Evolutionary conservation across 2,113 vertebrate species (phyloP), one percentile per base, ranked within the genome.

Genomic region (Paradisaea rubra): DNA sequence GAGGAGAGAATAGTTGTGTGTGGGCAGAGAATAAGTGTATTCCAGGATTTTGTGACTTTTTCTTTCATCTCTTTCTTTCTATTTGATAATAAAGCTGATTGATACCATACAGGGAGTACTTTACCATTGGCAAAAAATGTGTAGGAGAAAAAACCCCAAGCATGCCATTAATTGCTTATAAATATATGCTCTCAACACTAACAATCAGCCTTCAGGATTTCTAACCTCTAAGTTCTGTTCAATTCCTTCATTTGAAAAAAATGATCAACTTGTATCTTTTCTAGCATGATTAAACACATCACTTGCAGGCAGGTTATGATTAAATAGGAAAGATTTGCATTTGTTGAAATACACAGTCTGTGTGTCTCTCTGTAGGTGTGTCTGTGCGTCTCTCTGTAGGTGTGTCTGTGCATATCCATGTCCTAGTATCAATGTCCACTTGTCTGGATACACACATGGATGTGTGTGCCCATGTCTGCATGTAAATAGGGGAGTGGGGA

Each of bases 91-190:
- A 87, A 44, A 93, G 39, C 82, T 94, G 56, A 89, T 86, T 77
- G 77, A 94, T 89, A 59, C 49, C 83, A 84, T 87, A 93, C 83
- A 93, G 95, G 15, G 93, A 53, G 47, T 70, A 56, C 93, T 96
- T 96, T 69, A 94, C 82, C 76, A 76, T 2, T 53, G 78, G 91
- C 64, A 86, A 93, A 93, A 86, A 91, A 61, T 44, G 66, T 90
- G 86, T 90, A 89, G 91, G 91, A 91, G 73, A 91, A 78, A 91
- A 76, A 84, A 31, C 2, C 1, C 10, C 59, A 95, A 90, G 70
- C 45, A 81, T 80, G 53, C 81, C 92, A 93, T 96, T 97, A 97
- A 97, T 95, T 96, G 94, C 91, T 95, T 95, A 92, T 95, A 97
- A 95, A 96, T 96, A 96, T 42, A 91, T 44, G 72, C 45, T 93